Evolutionary conservation across 2,113 vertebrate genomes (phyloP), one percentile per base, ranked within the genome.

Genomic region (Lonchura striata): DNA sequence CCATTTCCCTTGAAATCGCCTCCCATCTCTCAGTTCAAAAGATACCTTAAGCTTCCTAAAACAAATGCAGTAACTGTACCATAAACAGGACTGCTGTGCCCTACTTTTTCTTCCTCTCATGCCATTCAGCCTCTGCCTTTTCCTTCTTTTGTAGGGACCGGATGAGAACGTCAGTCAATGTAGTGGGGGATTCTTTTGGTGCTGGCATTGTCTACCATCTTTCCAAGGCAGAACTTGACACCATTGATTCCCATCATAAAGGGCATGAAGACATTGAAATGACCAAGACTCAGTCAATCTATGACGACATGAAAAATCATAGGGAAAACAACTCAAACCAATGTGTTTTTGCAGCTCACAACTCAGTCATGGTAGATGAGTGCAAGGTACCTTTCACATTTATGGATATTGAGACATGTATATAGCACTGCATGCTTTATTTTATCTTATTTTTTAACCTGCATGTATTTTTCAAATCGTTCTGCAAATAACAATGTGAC

Each of bases 271-370:
- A 99, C 96, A 99, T 99, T 12, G 99, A 99, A 98, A 99, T 99
- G 99, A 99, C 98, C 95, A 99, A 99, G 98, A 99, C 98, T 95
- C 99, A 97, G 68, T 99, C 99, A 84, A 98, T 99, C 94, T 99
- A 99, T 65, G 99, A 99, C 2, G 99, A 99, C 96, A 98, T 99
- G 98, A 99, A 99, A 98, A 99, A 99, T 97, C 99, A 99, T 84
- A 99, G 99, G 87, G 99, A 99, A 98, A 99, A 99, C 98, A 99
- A 99, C 98, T 99, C 99, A 97, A 99, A 99, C 98, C 99, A 99
- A 97, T 99, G 99, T 98, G 99, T 99, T 97, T 98, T 98, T 98
- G 97, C 98, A 28, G 98, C 99, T 98, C 99, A 99, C 98, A 99
- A 99, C 98, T 99, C 99, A 95, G 98, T 99, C 96, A 97, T 99